phyloP scores from a whole-genome alignment of 2,113 vertebrate species.

The Chaetodon trifascialis region DNA sequence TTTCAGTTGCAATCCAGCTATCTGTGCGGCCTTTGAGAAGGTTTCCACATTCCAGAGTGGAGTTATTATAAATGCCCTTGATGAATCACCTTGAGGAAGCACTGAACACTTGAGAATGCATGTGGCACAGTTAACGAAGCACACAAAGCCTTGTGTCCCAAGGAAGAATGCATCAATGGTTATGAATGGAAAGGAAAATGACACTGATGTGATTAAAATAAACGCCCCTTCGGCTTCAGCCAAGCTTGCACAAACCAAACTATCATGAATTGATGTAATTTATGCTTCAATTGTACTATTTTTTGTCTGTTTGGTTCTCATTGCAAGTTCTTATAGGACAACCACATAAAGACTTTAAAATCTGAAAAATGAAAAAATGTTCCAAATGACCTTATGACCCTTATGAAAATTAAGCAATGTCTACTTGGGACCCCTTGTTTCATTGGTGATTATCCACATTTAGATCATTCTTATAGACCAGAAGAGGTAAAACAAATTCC shows the following conservation, averaged over 20 bases:
- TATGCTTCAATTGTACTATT: too few species aligned
- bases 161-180: neutral
- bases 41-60: slow-evolving; percentile 61
- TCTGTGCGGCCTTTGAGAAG: slow-evolving; percentile 58
- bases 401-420: too few species aligned
- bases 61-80: slow-evolving; percentile 68
- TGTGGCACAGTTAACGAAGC: neutral
- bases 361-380: neutral
- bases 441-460: neutral
- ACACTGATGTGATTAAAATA: neutral
- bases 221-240: neutral
- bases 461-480: neutral
- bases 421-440: neutral
- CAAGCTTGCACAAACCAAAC: neutral
- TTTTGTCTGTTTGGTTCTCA: neutral
- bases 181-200: neutral
- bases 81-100: slow-evolving; percentile 64
- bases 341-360: neutral
- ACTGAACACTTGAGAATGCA: neutral
- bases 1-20: slow-evolving; percentile 33
- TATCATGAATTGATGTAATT: neutral
- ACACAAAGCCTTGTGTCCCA: neutral
- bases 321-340: too few species aligned
- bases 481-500: neutral
- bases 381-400: too few species aligned